Percentiles rank a stretch among this genome's conserved stretches.
phyloP scores from a whole-genome alignment of 2,888 invertebrate genomes.

The Tortricodes alternella region DNA sequence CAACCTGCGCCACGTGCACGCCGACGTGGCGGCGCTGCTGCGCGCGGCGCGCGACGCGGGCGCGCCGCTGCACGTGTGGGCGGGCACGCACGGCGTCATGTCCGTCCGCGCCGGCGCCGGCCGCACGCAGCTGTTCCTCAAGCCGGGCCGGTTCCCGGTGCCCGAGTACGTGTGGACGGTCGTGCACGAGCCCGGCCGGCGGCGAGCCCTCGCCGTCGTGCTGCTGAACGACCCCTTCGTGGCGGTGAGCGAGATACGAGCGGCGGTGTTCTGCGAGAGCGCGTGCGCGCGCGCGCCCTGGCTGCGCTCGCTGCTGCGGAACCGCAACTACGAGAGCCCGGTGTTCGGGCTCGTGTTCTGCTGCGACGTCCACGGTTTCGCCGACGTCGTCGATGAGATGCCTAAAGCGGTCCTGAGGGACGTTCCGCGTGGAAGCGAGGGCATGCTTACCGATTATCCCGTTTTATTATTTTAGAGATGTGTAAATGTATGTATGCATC shows the following conservation, averaged over 20 bases:
- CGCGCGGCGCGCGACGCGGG: constrained; percentile 35
- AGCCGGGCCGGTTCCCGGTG: constrained; percentile 61
- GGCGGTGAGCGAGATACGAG: constrained; percentile 68
- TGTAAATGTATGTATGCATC: too few species aligned
- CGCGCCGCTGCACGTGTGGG: constrained; percentile 48
- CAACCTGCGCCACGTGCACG: constrained; percentile 61
- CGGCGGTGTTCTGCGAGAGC: constrained; percentile 69
- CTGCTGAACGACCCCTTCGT: constrained; percentile 73
- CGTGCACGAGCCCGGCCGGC: constrained; percentile 43
- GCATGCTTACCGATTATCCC: constrained; percentile 50
- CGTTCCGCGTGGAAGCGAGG: constrained; percentile 46
- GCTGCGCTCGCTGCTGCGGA: constrained; percentile 52
- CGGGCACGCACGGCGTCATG: constrained; percentile 57
- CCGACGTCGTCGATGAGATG: constrained; percentile 50
- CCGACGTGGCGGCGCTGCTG: constrained; percentile 53
- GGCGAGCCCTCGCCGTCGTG: constrained; percentile 54
- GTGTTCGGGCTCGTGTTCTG: constrained; percentile 68
- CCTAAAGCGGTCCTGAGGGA: constrained; percentile 42
- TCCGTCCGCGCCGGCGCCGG: constrained; percentile 44
- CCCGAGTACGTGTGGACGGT: constrained; percentile 70
- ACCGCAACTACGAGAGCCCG: constrained; percentile 65
- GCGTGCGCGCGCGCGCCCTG: constrained; percentile 57
- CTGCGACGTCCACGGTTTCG: constrained; percentile 57
- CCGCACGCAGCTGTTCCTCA: constrained; percentile 43
- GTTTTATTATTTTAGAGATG: neutral